Evolutionary conservation across 2,113 vertebrate genomes (phyloP), one percentile per base, ranked within the genome.

Genomic region (Mola mola): DNA sequence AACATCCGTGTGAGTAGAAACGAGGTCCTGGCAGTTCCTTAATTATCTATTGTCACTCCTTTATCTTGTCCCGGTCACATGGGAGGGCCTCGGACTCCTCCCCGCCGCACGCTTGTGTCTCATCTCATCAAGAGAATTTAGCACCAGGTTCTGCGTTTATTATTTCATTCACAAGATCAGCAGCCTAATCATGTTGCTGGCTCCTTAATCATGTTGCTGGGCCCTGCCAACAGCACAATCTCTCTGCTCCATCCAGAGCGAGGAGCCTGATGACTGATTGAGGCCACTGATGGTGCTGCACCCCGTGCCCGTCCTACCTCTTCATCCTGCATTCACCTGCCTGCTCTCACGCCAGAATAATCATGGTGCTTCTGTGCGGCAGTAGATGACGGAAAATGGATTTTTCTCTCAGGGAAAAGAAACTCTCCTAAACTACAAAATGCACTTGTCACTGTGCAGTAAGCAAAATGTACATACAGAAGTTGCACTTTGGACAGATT

Each of bases 31-130:
- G 67, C 75, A 73, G 44, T 81, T 78, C 60, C 78, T 88, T 90
- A 88, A 90, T 90, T 85, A 90, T 88, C 81, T 75, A 65, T 79
- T 75, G 75, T 70, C 63, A 60, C 66, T 61, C 52, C 48, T 90
- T 89, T 77, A 87, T 88, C 83, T 85, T 63, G 62, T 37, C 38
- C 13, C 3, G 17, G 80, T 75, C 68, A 63, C 71, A 65, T 57
- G 47, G 78, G 75, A 78, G 53, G 75, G 15, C 36, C 36, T 31
- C 3, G 0, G 49, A 71, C 83, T 56, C 77, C 79, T 43, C 80
- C 67, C 73, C 42, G 26, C 34, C 38, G 2, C 68, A 31, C 43
- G 16, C 49, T 44, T 34, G 15, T 20, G 60, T 59, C 65, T 79
- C 41, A 42, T 66, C 79, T 87, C 76, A 78, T 80, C 75, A 75